phyloP scores from a whole-genome alignment of 64 coral and sea anemone genomes.

The Pachyseris speciosa region DNA sequence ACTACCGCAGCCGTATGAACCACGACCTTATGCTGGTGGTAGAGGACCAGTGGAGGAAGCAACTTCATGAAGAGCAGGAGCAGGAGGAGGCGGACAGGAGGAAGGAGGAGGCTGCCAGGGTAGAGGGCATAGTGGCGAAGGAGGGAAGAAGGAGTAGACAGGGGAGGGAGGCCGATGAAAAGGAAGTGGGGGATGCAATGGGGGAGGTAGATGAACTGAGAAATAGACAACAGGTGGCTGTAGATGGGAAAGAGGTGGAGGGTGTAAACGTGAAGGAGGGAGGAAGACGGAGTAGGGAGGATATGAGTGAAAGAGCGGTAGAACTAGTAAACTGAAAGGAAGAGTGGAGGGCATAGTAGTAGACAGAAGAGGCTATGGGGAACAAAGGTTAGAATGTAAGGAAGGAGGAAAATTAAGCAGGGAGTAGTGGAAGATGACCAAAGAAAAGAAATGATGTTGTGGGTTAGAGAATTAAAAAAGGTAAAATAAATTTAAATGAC shows the following conservation, averaged over 20 bases:
- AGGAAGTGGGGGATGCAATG: neutral
- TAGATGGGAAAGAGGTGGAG: neutral
- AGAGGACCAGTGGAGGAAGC: slow-evolving; percentile 87
- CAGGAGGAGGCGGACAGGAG: slow-evolving; percentile 56
- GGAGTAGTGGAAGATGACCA: neutral
- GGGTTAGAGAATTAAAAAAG: too few relatives aligned
- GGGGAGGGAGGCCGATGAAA: slow-evolving; percentile 7
- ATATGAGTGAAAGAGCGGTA: neutral
- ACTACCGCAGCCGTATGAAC: slow-evolving; percentile 75
- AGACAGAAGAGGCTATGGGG: too few relatives aligned
- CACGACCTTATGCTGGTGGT: slow-evolving; percentile 76
- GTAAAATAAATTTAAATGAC: too few relatives aligned
- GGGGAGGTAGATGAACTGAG: neutral
- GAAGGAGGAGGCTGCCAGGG: slow-evolving; percentile 23
- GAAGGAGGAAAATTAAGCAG: too few relatives aligned
- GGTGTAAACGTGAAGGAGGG: neutral
- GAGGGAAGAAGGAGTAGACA: slow-evolving; percentile 48
- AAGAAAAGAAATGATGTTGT: neutral
- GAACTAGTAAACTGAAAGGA: too few relatives aligned
- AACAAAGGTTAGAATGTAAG: too few relatives aligned
- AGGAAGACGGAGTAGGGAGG: neutral
- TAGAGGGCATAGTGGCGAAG: slow-evolving; percentile 30
- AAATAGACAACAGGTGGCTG: neutral
- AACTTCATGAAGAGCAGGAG: slow-evolving; percentile 80
- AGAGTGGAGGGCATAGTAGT: too few relatives aligned